phyloP scores from a whole-genome alignment of 2,113 vertebrate genomes.

The Notiomystis cincta region DNA sequence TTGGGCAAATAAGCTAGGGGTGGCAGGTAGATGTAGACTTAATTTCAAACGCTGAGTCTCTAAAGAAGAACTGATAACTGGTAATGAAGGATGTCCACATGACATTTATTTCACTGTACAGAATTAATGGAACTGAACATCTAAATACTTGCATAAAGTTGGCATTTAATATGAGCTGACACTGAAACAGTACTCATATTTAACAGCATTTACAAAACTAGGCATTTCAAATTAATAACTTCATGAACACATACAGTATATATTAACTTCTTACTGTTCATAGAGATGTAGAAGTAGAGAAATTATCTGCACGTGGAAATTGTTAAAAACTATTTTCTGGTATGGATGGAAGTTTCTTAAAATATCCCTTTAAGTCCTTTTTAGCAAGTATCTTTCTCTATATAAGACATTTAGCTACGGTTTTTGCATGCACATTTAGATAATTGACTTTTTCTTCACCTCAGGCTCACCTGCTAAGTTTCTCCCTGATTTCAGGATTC shows the following conservation, averaged over 20 bases:
- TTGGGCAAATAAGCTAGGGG: background rate
- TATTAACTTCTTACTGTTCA: background rate
- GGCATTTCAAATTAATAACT: background rate
- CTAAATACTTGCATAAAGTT: background rate
- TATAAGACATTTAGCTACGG: background rate
- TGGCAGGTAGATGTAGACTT: background rate
- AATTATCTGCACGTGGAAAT: background rate
- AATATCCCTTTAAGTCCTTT: background rate
- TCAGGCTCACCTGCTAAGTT: constrained; percentile 84
- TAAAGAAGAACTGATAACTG: background rate
- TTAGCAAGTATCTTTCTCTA: background rate
- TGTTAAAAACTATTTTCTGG: background rate
- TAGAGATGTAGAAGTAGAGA: background rate
- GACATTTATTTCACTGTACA: background rate
- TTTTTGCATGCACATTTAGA: constrained; percentile 25
- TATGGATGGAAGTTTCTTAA: background rate
- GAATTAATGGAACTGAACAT: background rate
- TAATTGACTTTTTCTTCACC: constrained; percentile 19
- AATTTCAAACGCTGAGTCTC: background rate
- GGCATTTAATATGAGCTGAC: background rate
- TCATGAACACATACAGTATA: background rate
- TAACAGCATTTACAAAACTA: background rate
- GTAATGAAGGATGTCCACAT: background rate
- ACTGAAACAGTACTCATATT: background rate
- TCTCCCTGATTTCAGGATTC: constrained; percentile 87